Base-by-base conservation (phyloP, 92 coral and sea anemone genomes). In the Umimayanthus chanpuru region DNA sequence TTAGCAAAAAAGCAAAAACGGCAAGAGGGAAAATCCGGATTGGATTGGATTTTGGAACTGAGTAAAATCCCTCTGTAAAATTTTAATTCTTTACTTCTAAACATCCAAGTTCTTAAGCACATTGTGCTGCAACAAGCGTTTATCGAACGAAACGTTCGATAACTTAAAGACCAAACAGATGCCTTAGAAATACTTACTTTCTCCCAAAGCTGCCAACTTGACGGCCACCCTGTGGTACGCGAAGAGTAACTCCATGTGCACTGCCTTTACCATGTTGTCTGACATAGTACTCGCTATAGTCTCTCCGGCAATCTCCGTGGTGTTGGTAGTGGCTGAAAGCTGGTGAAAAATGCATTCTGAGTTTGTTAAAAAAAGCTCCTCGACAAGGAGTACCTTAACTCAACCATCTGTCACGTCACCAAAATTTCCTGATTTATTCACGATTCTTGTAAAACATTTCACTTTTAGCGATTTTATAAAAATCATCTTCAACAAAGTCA, bases 241-340 rank as follows among this genome's bases (percentile, higher is more conserved):
- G 66, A 94, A 97, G 79, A 97, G 86, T 76, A 97, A 88, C 61
- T 97, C 99, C 95, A 97, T 92, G 81, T 97, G 99, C 65, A 94
- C 82, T 53, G 96, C 91, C 87, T 97, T 88, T 0, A 95, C 85
- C 90, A 93, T 89, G 44, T 86, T 72, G 72, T 91, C 93, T 32
- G 74, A 6, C 49, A 58, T 30, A 10, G 55, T 70, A 0, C 32
- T 56, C 6, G 36, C 71, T 1, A 77, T 82, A n/a, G 89, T 7
- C 47, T 86, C 74, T 86, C 40, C 73, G 28, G 36, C 73, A 14
- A 21, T 44, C 20, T 78, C 89, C 75, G 76, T 20, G 1, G 81
- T 29, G 73, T 39, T 9, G 25, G 30, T 75, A 6, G 56, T 55
- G 12, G 73, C 39, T 50, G 75, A 12, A n/a, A 50, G 81, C 80